Conservation (phyloP, 2,888 invertebrate species). For the Drosophila prostipennis region DNA sequence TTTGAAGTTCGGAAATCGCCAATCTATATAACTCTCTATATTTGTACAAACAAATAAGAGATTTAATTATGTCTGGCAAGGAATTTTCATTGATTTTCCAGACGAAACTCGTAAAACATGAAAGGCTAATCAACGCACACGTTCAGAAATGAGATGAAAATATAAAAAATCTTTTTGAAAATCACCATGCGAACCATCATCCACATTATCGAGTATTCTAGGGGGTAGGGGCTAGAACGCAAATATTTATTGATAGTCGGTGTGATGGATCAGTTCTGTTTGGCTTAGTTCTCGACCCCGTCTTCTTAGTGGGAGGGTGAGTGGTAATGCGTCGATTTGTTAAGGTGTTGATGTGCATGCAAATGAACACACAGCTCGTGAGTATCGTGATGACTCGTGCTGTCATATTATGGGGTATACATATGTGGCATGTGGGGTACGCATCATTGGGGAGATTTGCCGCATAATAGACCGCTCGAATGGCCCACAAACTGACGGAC, state of each 20-base stretch:
- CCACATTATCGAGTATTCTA: constrained; percentile 8
- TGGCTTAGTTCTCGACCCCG: constrained; percentile 12
- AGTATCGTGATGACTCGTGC: constrained; percentile 31
- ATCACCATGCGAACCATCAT: constrained; percentile 6
- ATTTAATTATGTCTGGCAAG: constrained; percentile 9
- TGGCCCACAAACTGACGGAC: constrained; percentile 24
- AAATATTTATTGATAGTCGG: constrained; percentile 71
- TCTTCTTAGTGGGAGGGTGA: neutral
- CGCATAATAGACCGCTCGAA: constrained; percentile 32
- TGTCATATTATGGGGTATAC: constrained; percentile 41
- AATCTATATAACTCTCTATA: neutral
- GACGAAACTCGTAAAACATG: constrained; percentile 56
- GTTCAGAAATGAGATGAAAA: constrained; percentile 9
- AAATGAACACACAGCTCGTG: constrained; percentile 46
- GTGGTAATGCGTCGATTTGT: constrained; percentile 60
- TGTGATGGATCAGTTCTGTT: constrained; percentile 66
- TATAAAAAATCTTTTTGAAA: constrained; percentile 13
- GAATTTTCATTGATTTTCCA: constrained; percentile 48
- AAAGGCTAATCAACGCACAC: constrained; percentile 61
- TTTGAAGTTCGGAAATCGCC: neutral
- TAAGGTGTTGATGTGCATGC: constrained; percentile 68
- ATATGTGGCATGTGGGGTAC: constrained; percentile 28
- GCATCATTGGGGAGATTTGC: constrained; percentile 24
- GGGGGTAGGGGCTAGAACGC: neutral
- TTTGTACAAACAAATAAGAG: constrained; percentile 6